Evolutionary conservation across 2,113 vertebrate genomes (phyloP).

Genomic region (Ivindomyrus marchei): DNA sequence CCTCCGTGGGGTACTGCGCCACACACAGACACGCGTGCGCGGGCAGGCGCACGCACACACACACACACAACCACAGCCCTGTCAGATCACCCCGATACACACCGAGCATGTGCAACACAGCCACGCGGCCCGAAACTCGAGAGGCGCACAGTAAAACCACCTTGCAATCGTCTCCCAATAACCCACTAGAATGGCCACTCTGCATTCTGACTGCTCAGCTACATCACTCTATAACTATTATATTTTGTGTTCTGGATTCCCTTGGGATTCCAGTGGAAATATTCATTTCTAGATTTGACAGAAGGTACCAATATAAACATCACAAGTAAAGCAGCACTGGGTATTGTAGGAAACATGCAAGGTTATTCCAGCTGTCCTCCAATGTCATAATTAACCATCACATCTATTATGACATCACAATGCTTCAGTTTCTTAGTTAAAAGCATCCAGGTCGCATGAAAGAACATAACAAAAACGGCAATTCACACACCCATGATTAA

Average conservation of each 20-base stretch:
- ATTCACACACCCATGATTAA: background rate
- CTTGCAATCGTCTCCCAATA: background rate
- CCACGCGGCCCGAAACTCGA: background rate
- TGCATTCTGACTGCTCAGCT: background rate
- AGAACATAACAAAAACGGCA: background rate
- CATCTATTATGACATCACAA: background rate
- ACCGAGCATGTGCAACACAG: background rate
- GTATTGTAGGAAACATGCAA: background rate
- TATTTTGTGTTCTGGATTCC: background rate
- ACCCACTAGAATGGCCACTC: background rate
- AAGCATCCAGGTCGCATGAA: background rate
- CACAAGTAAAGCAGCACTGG: background rate
- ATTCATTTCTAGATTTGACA: background rate
- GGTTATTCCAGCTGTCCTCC: background rate
- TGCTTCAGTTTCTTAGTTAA: background rate
- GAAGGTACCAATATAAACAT: background rate
- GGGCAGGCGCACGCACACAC: slow-evolving; percentile 30
- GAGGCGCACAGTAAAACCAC: background rate
- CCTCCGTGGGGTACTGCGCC: slow-evolving; percentile 89
- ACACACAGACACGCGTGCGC: slow-evolving; percentile 38
- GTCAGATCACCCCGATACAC: slow-evolving; percentile 19
- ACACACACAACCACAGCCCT: slow-evolving; percentile 19
- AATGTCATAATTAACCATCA: background rate
- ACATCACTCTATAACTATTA: background rate
- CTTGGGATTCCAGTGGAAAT: background rate